Evolutionary conservation across 2,888 invertebrate genomes (phyloP), one percentile per base, ranked within the genome.

Genomic region (Beris chalybata): DNA sequence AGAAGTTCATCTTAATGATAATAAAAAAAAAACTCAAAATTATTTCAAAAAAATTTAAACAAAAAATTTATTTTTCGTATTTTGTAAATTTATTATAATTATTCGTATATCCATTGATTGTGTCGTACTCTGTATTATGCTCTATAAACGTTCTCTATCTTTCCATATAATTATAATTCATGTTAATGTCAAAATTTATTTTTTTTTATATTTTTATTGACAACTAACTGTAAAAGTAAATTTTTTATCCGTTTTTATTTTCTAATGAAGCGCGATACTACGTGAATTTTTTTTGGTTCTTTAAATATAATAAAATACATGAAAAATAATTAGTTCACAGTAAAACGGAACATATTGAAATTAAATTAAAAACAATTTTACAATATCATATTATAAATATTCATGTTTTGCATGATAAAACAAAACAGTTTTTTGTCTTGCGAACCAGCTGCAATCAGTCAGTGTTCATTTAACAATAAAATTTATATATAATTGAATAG

Each of bases 381-480:
- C 32, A 61, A 52, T 45, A n/a, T 58, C 15, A 56, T 22, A 22
- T 56, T 32, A 38, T 5, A 52, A 61, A 64, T 45, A 65, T 57
- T 57, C 68, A 63, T 66, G 64, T 68, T 68, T 66, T 68, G 68
- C 68, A 68, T 68, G 68, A 66, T 56, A 31, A 66, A 54, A 65
- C 22, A 48, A 61, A 50, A 61, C 50, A 63, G 47, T 68, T 61
- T 69, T 67, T 64, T 65, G 68, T 68, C 67, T 69, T 72, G 69
- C 71, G 71, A 74, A 74, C 74, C 74, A 72, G 74, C 74, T 74
- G 74, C 74, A 74, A 71, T 74, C 74, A 73, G 71, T 73, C 72
- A 72, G 71, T 66, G 70, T 69, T 72, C 71, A 69, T 71, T 71
- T 66, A 69, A 68, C 67, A 47, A 65, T 50, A 61, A 50, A 38